Evolutionary conservation across 2,888 invertebrate genomes (phyloP).

Genomic region (Drosophila macrospina): DNA sequence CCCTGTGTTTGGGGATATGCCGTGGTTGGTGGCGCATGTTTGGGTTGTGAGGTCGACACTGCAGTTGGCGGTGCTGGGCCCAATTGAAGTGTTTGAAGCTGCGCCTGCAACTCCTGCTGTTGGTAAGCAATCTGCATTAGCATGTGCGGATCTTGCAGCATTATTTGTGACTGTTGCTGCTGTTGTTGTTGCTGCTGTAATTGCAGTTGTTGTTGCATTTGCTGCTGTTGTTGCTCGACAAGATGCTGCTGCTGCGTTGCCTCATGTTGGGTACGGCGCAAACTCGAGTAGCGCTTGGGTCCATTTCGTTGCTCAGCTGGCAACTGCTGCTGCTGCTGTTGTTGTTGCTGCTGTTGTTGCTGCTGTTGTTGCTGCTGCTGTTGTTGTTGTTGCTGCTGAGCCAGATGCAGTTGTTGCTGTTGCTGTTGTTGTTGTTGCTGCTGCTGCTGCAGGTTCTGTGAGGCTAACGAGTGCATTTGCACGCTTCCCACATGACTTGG

Average conservation of each 20-base stretch:
- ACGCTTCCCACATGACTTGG: conserved; percentile 85
- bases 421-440: conserved; percentile 74
- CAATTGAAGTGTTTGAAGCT: conserved; percentile 77
- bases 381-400: conserved; percentile 41
- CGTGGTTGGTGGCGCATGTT: conserved; percentile 61
- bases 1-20: conserved; percentile 64
- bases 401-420: conserved; percentile 30
- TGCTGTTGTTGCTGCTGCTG: conserved; percentile 60
- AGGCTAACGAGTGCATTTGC: conserved; percentile 84
- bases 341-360: conserved; percentile 45
- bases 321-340: conserved; percentile 49
- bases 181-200: conserved; percentile 63
- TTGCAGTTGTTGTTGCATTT: conserved; percentile 41
- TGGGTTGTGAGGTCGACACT: conserved; percentile 60
- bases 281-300: conserved; percentile 89
- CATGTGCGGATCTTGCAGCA: conserved; percentile 79
- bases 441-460: conserved; percentile 76
- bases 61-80: conserved; percentile 63
- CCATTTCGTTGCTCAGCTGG: conserved; percentile 85
- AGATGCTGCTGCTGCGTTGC: conserved; percentile 67
- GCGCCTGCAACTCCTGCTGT: conserved; percentile 82
- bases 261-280: conserved; percentile 86
- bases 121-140: conserved; percentile 81
- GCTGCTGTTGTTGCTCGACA: conserved; percentile 67
- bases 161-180: conserved; percentile 75